Evolutionary conservation across 2,888 invertebrate species (phyloP).

Genomic region (Noctua pronuba): DNA sequence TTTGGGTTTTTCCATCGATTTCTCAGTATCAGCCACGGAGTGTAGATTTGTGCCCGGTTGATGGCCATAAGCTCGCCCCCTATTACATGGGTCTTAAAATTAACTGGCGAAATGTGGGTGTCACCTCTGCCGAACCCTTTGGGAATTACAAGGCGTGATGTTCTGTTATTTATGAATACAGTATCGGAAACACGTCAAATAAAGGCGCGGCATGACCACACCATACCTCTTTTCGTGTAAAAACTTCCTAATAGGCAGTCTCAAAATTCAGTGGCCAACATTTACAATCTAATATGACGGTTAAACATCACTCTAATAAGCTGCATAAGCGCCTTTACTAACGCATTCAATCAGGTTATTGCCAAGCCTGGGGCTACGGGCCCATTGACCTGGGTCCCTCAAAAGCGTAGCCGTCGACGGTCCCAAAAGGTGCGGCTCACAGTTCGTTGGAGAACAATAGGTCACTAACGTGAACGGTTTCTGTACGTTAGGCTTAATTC

Average conservation of each 20-base stretch:
- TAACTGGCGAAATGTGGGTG: not conserved
- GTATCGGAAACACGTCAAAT: slow-evolving; percentile 25
- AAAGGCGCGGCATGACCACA: slow-evolving; percentile 27
- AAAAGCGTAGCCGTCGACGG: slow-evolving; percentile 14
- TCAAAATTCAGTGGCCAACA: slow-evolving; percentile 23
- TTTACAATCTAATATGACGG: slow-evolving; percentile 14
- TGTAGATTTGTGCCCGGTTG: not conserved
- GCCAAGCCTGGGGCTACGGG: not conserved
- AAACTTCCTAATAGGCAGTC: slow-evolving; percentile 14
- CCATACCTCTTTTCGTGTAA: slow-evolving; percentile 4
- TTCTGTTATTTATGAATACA: not conserved
- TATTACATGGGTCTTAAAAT: not conserved
- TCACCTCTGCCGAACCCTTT: not conserved
- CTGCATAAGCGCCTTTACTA: slow-evolving; percentile 3
- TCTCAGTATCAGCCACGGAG: not conserved
- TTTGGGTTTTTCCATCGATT: not conserved
- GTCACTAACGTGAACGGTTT: slow-evolving; percentile 1
- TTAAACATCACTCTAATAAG: slow-evolving; percentile 26
- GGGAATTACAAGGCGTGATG: not conserved
- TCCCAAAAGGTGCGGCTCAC: slow-evolving; percentile 31
- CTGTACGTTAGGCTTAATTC: not conserved
- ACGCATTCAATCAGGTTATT: slow-evolving; percentile 16
- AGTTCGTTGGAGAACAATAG: slow-evolving; percentile 27
- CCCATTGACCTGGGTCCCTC: not conserved
- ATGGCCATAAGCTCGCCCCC: not conserved